Base-by-base conservation (phyloP, 1,140 invertebrate species). In the Microvelia longipes region DNA sequence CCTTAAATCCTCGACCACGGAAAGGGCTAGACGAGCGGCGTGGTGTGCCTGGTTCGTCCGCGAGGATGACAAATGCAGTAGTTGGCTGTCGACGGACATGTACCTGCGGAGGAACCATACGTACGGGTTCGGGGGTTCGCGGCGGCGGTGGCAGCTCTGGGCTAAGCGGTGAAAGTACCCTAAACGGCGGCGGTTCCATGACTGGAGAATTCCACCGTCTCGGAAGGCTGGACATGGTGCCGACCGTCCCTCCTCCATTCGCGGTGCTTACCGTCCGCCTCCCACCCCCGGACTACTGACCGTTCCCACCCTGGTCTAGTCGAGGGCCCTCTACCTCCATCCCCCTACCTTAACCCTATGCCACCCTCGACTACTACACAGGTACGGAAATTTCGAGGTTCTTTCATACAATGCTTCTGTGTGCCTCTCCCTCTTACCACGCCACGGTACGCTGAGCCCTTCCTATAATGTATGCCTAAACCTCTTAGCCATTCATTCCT, bases 221-320 rank as follows among this genome's bases (percentile, higher is more conserved):
- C 35, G 35, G 35, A 11, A 50, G 35, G 35, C 35, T 50, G 35
- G 25, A 64, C 62, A 24, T 26, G 62, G 25, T 26, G 15, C 62
- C 62, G 25, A 24, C 15, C 15, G 62, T 64, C 62, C 62, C 62
- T 26, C 25, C 62, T 26, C 62, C 15, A 26, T 26, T 5, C 62
- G 15, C 62, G 15, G 62, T 64, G 62, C 62, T 64, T 26, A 26
- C 62, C 62, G 2, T 15, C 62, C 62, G 25, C 62, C 62, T 64
- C 62, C 62, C 62, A 64, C 62, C 62, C 62, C 62, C 62, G 25
- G 35, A 50, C 35, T 64, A 64, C 62, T 64, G 62, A 64, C 62
- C 62, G 62, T 24, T 50, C 35, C 35, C 35, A 50, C 62, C 62
- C n/a, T n/a, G n/a, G n/a, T n/a, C n/a, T n/a, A n/a, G n/a, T n/a